These are phyloP conservation scores for Theocolax elegans DNA, from an alignment of 1,140 invertebrate species.

Conservation along the genomic window DNA sequence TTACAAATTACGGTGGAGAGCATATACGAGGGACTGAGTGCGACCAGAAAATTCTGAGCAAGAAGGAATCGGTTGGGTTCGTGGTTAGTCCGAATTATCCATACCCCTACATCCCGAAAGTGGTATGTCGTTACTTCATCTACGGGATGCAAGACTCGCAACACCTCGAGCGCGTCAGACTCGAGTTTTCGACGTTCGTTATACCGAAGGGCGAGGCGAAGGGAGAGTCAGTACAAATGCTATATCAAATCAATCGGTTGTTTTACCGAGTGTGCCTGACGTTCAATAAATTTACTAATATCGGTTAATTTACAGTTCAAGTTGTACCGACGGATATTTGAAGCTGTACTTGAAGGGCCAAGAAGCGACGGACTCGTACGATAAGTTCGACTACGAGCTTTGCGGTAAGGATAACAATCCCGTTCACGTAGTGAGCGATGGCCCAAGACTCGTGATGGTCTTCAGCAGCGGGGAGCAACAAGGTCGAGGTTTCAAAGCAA, in stretches of 20 bases:
- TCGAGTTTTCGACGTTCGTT: conserved; percentile 89
- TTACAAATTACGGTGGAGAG: conserved; percentile 84
- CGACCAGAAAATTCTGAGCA: conserved; percentile 95
- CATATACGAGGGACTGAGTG: conserved; percentile 96
- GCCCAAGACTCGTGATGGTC: conserved; percentile 91
- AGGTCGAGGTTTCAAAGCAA: conserved; percentile 91
- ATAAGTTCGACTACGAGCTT: conserved; percentile 92
- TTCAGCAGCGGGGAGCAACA: conserved; percentile 91
- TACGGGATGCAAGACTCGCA: conserved; percentile 96
- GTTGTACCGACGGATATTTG: conserved; percentile 90
- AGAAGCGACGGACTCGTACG: conserved; percentile 90
- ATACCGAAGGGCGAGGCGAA: conserved; percentile 83
- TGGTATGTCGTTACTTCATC: conserved; percentile 97
- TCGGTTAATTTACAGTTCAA: conserved; percentile 61
- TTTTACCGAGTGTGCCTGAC: too few relatives aligned
- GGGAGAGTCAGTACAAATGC: conserved; percentile 71
- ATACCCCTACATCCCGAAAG: conserved; percentile 91
- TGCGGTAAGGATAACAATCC: conserved; percentile 83
- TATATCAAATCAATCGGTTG: too few relatives aligned
- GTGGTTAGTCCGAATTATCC: conserved; percentile 97
- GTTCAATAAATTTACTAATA: too few relatives aligned
- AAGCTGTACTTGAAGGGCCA: conserved; percentile 93
- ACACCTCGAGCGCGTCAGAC: conserved; percentile 90
- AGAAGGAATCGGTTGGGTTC: conserved; percentile 88
- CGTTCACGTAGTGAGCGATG: conserved; percentile 83